phyloP scores from a whole-genome alignment of 2,113 vertebrate species.

The Mus spicilegus region DNA sequence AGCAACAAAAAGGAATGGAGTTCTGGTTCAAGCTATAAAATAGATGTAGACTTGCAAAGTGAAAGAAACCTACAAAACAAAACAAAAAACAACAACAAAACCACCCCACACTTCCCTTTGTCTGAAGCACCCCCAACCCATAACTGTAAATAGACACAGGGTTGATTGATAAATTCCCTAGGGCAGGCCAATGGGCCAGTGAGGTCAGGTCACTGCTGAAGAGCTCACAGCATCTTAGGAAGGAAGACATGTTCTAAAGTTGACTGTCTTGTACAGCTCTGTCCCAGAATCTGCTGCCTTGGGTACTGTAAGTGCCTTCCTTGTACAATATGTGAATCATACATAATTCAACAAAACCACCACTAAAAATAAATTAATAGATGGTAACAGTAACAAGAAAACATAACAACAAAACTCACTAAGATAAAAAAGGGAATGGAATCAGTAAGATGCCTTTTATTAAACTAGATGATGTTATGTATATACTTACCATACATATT shows the following conservation, averaged over 20 bases:
- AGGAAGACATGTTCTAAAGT: background rate
- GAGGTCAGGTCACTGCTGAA: background rate
- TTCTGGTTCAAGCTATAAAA: background rate
- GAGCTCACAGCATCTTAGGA: background rate
- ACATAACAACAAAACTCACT: background rate
- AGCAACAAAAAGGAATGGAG: background rate
- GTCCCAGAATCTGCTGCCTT: background rate
- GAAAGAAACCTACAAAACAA: background rate
- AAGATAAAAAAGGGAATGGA: background rate
- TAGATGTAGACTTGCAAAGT: background rate
- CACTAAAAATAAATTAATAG: background rate
- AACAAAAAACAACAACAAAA: background rate
- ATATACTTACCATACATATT: background rate
- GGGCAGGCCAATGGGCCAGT: too few species aligned
- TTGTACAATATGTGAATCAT: background rate
- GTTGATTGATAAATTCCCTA: background rate
- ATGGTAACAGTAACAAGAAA: background rate
- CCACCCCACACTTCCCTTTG: background rate
- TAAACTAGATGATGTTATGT: background rate
- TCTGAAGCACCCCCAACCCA: background rate
- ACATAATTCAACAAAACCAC: background rate
- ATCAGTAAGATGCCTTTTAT: background rate
- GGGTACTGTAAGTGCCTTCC: background rate
- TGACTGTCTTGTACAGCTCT: background rate
- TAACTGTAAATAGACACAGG: constrained; percentile 24